These are phyloP conservation scores for Apteryx owenii DNA, from an alignment of 2,113 vertebrate species.

Conservation along the genomic window DNA sequence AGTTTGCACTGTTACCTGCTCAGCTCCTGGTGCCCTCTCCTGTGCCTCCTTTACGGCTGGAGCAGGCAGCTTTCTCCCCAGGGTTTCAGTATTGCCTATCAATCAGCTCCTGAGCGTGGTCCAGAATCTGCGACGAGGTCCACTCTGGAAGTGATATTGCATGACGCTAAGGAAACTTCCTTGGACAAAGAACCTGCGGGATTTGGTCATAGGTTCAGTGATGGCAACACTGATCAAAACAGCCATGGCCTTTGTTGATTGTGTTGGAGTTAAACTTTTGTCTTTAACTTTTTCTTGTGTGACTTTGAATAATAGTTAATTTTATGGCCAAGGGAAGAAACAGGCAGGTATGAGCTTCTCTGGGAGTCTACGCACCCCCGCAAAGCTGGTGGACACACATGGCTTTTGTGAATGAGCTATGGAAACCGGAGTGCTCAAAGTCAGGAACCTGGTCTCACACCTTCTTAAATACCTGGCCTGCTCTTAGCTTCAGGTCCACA, in stretches of 20 bases:
- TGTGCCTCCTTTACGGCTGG: not conserved
- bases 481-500: too few species aligned
- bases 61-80: not conserved
- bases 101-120: too few species aligned
- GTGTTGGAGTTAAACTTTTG: not conserved
- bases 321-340: not conserved
- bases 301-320: not conserved
- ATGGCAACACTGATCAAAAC: not conserved
- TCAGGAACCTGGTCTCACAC: not conserved
- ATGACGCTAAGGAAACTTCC: not conserved
- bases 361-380: too few species aligned
- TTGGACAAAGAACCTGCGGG: not conserved
- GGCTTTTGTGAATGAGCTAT: not conserved
- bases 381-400: too few species aligned
- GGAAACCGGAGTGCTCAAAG: not conserved
- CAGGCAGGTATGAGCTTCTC: too few species aligned
- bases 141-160: too few species aligned
- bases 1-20: not conserved
- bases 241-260: not conserved
- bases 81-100: not conserved
- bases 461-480: not conserved
- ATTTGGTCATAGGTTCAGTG: not conserved
- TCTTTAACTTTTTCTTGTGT: not conserved
- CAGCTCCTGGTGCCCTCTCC: not conserved
- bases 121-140: not conserved